These are phyloP conservation scores for Galagoides demidoff DNA, from an alignment of 2,797 vertebrate genomes.

Conservation along the genomic window DNA sequence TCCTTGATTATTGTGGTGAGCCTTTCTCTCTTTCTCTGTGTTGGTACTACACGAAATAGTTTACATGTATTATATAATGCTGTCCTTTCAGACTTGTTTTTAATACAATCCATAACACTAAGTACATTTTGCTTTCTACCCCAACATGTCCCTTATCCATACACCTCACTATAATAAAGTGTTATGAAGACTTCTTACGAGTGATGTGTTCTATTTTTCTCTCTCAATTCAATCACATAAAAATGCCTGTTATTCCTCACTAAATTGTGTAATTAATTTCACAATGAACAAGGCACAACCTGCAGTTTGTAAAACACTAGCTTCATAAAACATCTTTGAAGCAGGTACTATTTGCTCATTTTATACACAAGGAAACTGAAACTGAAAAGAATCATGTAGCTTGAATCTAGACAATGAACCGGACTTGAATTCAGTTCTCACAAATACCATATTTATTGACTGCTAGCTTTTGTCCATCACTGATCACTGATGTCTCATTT, in stretches of 20 bases:
- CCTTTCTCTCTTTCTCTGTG: background rate
- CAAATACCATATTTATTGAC: background rate
- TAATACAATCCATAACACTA: background rate
- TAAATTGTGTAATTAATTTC: background rate
- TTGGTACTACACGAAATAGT: background rate
- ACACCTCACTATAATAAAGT: background rate
- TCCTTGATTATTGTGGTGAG: background rate
- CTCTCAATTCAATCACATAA: background rate
- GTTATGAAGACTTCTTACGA: background rate
- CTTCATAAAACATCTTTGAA: background rate
- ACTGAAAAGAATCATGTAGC: background rate
- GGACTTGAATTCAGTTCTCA: background rate
- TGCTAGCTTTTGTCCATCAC: background rate
- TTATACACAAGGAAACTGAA: background rate
- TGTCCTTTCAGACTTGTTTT: background rate
- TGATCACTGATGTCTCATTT: background rate
- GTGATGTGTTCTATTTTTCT: background rate
- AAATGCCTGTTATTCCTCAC: background rate
- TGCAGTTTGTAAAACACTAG: slow-evolving; percentile 8
- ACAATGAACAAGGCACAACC: background rate
- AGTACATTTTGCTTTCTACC: background rate
- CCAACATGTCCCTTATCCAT: background rate
- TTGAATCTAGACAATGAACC: background rate
- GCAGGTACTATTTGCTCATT: background rate
- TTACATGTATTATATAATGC: background rate